These are phyloP conservation scores for Leucosticte australis DNA, from an alignment of 2,113 vertebrate species.

Conservation along the genomic window DNA sequence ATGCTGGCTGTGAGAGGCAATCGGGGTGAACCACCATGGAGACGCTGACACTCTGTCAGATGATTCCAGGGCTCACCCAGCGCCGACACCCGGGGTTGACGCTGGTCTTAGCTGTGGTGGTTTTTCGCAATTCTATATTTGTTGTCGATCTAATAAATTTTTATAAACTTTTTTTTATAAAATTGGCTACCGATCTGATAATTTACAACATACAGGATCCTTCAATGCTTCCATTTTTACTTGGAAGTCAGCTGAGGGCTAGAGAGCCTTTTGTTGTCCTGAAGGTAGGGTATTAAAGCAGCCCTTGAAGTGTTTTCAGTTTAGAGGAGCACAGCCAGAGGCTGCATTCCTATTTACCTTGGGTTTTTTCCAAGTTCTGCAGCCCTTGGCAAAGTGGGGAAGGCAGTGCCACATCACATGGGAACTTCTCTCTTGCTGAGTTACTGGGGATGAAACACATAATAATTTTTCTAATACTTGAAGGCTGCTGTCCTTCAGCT, in stretches of 20 bases:
- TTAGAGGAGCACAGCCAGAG: neutral
- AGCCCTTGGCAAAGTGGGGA: neutral
- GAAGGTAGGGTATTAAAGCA: neutral
- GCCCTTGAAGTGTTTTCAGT: neutral
- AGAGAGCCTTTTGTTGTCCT: neutral
- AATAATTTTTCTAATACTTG: neutral
- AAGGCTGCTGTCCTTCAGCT: neutral
- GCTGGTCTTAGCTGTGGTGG: too few relatives aligned
- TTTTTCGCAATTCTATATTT: too few relatives aligned
- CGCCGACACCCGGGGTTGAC: too few relatives aligned
- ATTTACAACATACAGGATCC: neutral
- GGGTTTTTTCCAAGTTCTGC: neutral
- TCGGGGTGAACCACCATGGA: too few relatives aligned
- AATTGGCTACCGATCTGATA: too few relatives aligned
- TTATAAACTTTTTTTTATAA: too few relatives aligned
- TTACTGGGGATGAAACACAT: rapidly evolving
- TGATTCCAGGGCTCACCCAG: too few relatives aligned
- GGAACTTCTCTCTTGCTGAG: neutral
- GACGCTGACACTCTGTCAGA: too few relatives aligned
- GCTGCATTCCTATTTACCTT: neutral
- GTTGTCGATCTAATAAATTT: too few relatives aligned
- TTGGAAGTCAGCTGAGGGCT: neutral
- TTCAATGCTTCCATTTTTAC: neutral
- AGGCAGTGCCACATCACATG: neutral
- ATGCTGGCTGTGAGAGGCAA: too few relatives aligned